Conservation (phyloP, 2,113 vertebrate genomes). For the Cyprinus carpio region DNA sequence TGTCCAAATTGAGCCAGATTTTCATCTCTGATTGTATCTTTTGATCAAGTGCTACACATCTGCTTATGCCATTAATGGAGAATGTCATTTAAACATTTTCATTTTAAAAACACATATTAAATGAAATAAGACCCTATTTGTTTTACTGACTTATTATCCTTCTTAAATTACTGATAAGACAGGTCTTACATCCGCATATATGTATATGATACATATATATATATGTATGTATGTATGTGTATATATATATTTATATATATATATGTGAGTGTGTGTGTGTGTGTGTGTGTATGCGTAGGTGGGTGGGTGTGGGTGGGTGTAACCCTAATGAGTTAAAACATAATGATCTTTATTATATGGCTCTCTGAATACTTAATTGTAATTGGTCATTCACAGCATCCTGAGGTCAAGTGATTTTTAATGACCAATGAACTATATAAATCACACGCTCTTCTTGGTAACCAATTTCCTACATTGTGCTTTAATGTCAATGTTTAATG, state of each 20-base stretch:
- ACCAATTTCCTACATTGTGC: neutral
- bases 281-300: too few species aligned
- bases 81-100: neutral
- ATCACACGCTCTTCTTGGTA: neutral
- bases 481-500: neutral
- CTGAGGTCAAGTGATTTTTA: neutral
- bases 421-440: neutral
- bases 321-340: neutral
- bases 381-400: neutral
- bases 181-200: neutral
- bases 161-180: neutral
- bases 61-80: neutral
- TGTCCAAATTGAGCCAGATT: slow-evolving; percentile 29
- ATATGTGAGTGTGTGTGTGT: too few species aligned
- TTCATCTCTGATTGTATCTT: slow-evolving; percentile 4
- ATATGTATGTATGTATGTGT: too few species aligned
- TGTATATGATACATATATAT: too few species aligned
- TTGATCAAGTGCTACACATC: neutral
- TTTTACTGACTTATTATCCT: neutral
- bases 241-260: too few species aligned
- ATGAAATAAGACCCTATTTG: neutral
- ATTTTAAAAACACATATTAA: neutral
- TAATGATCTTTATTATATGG: neutral
- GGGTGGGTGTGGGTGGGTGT: too few species aligned
- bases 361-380: neutral